Percentiles rank a stretch among this genome's conserved stretches.
phyloP scores from a whole-genome alignment of 2,113 vertebrate genomes.

The Hucho hucho region DNA sequence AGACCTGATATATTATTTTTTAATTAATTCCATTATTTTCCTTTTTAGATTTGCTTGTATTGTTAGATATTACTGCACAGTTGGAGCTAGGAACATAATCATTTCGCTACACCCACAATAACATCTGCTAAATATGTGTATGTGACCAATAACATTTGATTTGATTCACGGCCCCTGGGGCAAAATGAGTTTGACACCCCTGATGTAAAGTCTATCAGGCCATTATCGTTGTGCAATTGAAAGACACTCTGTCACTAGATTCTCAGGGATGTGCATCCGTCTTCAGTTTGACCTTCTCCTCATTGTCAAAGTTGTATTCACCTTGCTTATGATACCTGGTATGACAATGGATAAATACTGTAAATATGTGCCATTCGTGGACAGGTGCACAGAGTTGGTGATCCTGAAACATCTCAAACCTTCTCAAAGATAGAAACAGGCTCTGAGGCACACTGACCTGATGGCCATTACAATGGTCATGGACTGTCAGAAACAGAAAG shows the following conservation, averaged over 20 bases:
- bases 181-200: too few species aligned
- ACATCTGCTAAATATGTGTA: too few species aligned
- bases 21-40: too few species aligned
- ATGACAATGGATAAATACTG: neutral
- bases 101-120: too few species aligned
- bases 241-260: slow-evolving; percentile 30
- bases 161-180: too few species aligned
- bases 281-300: slow-evolving; percentile 94
- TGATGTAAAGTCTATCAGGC: neutral
- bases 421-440: neutral
- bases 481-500: slow-evolving; percentile 85
- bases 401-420: neutral
- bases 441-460: slow-evolving; percentile 72
- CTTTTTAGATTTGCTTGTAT: too few species aligned
- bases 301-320: slow-evolving; percentile 91
- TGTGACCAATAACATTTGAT: too few species aligned
- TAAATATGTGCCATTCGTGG: neutral
- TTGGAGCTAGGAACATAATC: too few species aligned
- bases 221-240: neutral
- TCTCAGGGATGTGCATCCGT: slow-evolving; percentile 83
- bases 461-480: slow-evolving; percentile 87
- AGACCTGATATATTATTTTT: too few species aligned
- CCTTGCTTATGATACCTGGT: slow-evolving; percentile 92
- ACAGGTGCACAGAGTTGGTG: neutral
- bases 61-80: too few species aligned